Base-by-base conservation (phyloP, 2,113 vertebrate genomes). In the Anser cygnoides region DNA sequence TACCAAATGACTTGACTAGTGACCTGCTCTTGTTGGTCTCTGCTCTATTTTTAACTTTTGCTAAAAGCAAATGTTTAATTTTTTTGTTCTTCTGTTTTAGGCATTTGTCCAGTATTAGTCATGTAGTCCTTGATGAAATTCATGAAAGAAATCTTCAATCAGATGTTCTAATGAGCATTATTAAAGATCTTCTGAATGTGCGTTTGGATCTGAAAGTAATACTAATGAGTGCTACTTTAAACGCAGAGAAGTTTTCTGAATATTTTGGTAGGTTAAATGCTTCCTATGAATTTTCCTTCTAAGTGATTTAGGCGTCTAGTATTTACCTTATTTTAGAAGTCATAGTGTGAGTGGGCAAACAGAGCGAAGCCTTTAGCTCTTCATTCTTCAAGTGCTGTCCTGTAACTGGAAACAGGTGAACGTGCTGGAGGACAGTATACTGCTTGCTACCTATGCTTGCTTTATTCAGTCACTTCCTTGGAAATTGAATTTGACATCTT, bases 121-220 rank as follows among this genome's bases (percentile, higher is more conserved):
- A 99, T 67, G 90, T 99, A 61, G 98, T 99, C 61, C 97, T 99
- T 90, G 99, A 99, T 88, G 99, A 99, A 98, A 99, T 99, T 89
- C 99, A 99, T 29, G 99, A 99, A 96, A 98, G 99, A 90, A 99
- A 99, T 96, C 98, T 99, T 67, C 99, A 99, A 50, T 99, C 99
- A 4, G 99, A 99, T 55, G 98, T 99, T 70, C 97, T 99, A 89
- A 99, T 99, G 96, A 97, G 98, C 86, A 98, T 99, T 41, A 97
- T 99, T 76, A 99, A 99, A 97, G 98, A 99, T 62, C 98, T 99
- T 61, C 96, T 99, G 55, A 95, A 52, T 22, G 54, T 96, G 72
- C 98, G 99, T 65, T 95, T 97, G 22, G 99, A 99, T 91, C 98
- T 99, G 73, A 99, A 99, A 92, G 95, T 99, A 29, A 98, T 99